Conservation (phyloP, 2,113 vertebrate genomes). For the Taurulus bubalis region DNA sequence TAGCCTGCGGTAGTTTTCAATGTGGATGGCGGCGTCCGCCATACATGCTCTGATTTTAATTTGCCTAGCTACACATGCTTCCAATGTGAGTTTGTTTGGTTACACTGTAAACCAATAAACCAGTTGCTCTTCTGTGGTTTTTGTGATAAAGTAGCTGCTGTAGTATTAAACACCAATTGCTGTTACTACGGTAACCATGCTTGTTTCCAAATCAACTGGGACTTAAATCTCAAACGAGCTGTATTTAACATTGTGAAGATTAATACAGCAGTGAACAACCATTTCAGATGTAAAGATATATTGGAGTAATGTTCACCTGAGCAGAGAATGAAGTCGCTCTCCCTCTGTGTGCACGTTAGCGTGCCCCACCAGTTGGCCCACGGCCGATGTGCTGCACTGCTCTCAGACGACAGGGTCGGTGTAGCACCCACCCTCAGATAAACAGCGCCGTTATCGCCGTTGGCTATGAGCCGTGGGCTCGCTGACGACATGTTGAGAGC, state of each 20-base stretch:
- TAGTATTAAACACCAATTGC: background rate
- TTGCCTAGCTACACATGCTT: background rate
- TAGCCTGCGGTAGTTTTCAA: background rate
- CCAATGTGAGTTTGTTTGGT: background rate
- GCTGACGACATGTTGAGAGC: background rate
- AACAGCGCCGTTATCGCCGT: background rate
- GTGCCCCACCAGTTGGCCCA: too few species aligned
- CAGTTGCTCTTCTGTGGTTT: background rate
- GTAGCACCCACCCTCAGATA: background rate
- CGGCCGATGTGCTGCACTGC: too few species aligned
- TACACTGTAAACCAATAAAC: background rate
- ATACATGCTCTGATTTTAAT: background rate
- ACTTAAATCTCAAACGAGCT: background rate
- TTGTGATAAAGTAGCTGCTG: conserved; percentile 22
- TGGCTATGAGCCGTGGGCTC: background rate
- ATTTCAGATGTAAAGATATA: background rate
- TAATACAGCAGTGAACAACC: background rate
- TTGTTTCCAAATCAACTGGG: background rate
- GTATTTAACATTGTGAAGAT: too few species aligned
- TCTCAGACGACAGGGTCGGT: too few species aligned
- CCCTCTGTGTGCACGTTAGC: background rate
- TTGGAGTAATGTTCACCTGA: background rate
- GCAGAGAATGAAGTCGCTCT: background rate
- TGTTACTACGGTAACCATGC: conserved; percentile 7
- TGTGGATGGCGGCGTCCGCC: background rate